Percentiles rank a stretch among this genome's conserved stretches.
phyloP scores from a whole-genome alignment of 2,113 vertebrate species.

The Campylomormyrus numenius region DNA sequence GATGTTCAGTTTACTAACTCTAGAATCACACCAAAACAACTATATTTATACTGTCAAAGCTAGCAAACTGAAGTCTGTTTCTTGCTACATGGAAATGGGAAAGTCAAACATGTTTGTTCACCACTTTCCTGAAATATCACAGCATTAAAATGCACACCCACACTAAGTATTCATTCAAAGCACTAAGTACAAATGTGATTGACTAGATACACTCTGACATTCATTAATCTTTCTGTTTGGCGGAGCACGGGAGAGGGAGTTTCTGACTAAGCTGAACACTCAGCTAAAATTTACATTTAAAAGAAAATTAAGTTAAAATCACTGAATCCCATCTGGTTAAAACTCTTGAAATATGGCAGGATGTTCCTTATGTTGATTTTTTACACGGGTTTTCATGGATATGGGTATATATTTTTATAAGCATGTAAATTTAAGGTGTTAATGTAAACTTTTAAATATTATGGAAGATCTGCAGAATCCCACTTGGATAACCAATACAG shows the following conservation, averaged over 20 bases:
- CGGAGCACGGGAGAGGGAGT: neutral
- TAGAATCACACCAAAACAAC: neutral
- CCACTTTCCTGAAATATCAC: neutral
- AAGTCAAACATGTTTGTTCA: neutral
- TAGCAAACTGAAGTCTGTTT: neutral
- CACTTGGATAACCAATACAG: neutral
- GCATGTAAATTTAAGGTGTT: neutral
- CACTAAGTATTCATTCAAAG: neutral
- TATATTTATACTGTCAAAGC: neutral
- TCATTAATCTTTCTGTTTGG: neutral
- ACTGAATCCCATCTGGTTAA: neutral
- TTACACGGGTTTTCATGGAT: neutral
- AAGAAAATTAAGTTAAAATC: neutral
- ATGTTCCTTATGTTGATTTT: neutral
- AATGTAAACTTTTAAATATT: neutral
- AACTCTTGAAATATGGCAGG: neutral
- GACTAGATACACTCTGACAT: neutral
- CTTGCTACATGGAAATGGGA: neutral
- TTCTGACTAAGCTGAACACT: neutral
- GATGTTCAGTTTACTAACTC: neutral
- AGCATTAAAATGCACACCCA: constrained; percentile 2
- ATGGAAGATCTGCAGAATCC: neutral
- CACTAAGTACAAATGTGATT: neutral
- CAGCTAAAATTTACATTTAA: neutral
- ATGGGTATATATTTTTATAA: neutral